Evolutionary conservation across 2,113 vertebrate genomes (phyloP).

Genomic region (Passer domesticus): DNA sequence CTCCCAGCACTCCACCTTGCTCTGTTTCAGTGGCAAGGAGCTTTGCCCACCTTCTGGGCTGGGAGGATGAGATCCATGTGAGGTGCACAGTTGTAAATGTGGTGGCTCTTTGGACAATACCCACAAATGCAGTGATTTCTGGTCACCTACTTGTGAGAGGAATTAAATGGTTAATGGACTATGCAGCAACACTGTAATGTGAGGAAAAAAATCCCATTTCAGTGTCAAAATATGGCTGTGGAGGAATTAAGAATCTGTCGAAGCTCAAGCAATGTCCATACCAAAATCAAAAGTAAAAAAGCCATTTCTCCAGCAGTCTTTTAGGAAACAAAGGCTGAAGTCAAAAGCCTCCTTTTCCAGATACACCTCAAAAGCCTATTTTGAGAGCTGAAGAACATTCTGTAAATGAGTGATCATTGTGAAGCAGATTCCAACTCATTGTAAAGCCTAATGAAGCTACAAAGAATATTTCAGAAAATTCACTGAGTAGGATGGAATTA

Average conservation of each 20-base stretch:
- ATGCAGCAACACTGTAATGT: not conserved
- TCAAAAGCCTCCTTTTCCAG: not conserved
- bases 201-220: not conserved
- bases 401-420: not conserved
- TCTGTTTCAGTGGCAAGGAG: not conserved
- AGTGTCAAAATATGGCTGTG: not conserved
- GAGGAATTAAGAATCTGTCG: not conserved
- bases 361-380: not conserved
- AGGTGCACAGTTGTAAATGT: not conserved
- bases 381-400: not conserved
- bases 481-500: not conserved
- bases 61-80: not conserved
- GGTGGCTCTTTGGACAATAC: not conserved
- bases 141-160: not conserved
- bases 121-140: not conserved
- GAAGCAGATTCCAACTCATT: not conserved
- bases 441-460: slow-evolving; percentile 13
- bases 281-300: not conserved
- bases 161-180: not conserved
- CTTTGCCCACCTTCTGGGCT: not conserved
- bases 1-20: not conserved
- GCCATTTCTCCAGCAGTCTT: not conserved
- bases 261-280: not conserved
- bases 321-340: not conserved
- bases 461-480: slow-evolving; percentile 10